phyloP scores from a whole-genome alignment of 2,797 vertebrate genomes.

The Acridotheres tristis region DNA sequence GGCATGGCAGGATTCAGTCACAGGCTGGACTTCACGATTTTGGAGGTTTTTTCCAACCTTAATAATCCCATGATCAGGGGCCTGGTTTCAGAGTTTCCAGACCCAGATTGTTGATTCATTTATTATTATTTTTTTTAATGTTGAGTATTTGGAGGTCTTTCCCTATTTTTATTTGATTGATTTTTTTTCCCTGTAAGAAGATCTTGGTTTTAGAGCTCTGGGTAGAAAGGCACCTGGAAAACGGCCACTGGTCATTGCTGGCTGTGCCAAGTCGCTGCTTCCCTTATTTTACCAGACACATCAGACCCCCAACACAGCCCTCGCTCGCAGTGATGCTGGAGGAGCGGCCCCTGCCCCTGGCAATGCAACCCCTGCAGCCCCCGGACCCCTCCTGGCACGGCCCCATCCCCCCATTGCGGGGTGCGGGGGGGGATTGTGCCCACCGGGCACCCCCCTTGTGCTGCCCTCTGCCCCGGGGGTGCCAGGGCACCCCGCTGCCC shows the following conservation, averaged over 20 bases:
- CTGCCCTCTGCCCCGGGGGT: too few species aligned
- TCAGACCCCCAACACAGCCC: neutral
- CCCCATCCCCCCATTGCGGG: too few species aligned
- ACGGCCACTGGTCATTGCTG: neutral
- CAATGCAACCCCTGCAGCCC: neutral
- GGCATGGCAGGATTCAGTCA: neutral
- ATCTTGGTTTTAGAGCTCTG: neutral
- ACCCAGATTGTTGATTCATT: rapidly evolving
- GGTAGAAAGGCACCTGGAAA: neutral
- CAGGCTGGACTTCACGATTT: neutral
- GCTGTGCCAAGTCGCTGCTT: neutral
- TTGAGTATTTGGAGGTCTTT: neutral
- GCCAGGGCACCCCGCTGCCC: neutral
- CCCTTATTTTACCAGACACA: neutral
- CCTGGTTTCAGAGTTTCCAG: neutral
- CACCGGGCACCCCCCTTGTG: neutral
- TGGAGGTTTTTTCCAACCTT: neutral
- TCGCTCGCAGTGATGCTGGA: neutral
- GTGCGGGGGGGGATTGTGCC: neutral
- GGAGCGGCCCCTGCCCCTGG: neutral
- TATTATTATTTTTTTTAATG: neutral
- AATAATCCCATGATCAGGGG: too few species aligned
- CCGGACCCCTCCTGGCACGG: neutral
- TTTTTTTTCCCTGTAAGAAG: neutral
- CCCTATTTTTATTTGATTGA: neutral